Evolutionary conservation across 2,113 vertebrate species (phyloP), one percentile per base, ranked within the genome.

Genomic region (Coregonus clupeaformis): DNA sequence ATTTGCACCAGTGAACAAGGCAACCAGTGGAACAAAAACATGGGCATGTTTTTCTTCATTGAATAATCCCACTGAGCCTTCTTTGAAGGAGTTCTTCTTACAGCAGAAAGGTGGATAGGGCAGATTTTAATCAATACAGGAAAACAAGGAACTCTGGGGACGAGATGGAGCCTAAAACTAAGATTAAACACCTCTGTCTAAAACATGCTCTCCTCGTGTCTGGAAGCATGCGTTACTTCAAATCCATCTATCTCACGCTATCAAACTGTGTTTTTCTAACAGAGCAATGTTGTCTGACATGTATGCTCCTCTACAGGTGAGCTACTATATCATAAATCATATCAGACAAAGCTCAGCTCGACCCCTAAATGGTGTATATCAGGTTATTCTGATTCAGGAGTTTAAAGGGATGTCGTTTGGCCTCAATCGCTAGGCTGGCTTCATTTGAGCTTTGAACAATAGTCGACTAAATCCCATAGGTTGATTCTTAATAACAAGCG

Each of bases 331-430:
- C 95, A 95, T 97, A 95, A 96, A 97, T 96, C 95, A 95, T 88
- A 92, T 84, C 93, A 94, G 94, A 96, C 94, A 96, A 95, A 96
- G 94, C 94, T 94, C 93, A 95, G 93, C 94, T 95, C 96, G 96
- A 97, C 96, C 96, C 96, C 95, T 94, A 94, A 95, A 95, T 93
- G 95, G 93, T 95, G 87, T 84, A 83, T 90, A 90, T 92, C 89
- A 86, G 83, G 83, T 86, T 90, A 91, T 92, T 93, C 90, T 91
- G 90, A 93, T 90, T 89, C 86, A 87, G 75, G 78, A 52, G 49
- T 76, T 80, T 4, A n/a, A 67, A 66, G 77, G 86, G 85, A 91
- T 87, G 88, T 89, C 93, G 94, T 92, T 87, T 94, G 94, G 94
- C 95, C 94, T 94, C 93, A 91, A 95, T 94, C 92, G 92, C 94